Evolutionary conservation across 2,888 invertebrate genomes (phyloP), one percentile per base, ranked within the genome.

Genomic region (Dynastes maya): DNA sequence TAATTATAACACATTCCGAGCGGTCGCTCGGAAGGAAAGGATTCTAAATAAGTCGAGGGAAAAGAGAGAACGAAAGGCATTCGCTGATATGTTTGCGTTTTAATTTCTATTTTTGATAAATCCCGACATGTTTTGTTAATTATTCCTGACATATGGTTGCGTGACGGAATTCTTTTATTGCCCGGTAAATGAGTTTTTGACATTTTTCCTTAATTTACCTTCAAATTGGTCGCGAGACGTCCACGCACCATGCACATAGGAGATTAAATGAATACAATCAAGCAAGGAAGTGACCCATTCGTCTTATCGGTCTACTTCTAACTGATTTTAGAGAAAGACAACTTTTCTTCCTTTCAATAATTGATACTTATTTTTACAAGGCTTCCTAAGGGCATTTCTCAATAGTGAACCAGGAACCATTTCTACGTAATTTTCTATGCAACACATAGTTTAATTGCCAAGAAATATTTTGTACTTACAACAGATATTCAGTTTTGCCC

Each of bases 91-190:
- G 72, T 72, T 72, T 72, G 72, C 72, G 61, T 72, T 72, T 61
- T 58, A 72, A 72, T 72, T 72, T 55, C 61, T 72, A 72, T 72
- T 72, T 72, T 72, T 72, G 72, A 72, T 72, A 72, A 72, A 61
- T 72, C 61, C 32, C 27, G 61, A 32, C 40, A 58, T 72, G 61
- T 61, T 72, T 61, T 40, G 40, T 72, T 72, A 72, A 72, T 72
- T 72, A 72, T 61, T 72, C 5, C 40, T 72, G 72, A 32, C 72
- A 40, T 72, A 58, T 61, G 37, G 40, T 72, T 32, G 72, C 72
- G 72, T 61, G 61, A 72, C 72, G 72, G 72, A 72, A 72, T 72
- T 16, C 58, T 72, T 72, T 72, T 72, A 72, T 58, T 72, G 16
- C 11, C 72, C 61, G 58, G 8, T 61, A 45, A 72, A 61, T 72